These are phyloP conservation scores for Spea hammondii DNA, from an alignment of 2,797 vertebrate genomes.

Conservation along the genomic window DNA sequence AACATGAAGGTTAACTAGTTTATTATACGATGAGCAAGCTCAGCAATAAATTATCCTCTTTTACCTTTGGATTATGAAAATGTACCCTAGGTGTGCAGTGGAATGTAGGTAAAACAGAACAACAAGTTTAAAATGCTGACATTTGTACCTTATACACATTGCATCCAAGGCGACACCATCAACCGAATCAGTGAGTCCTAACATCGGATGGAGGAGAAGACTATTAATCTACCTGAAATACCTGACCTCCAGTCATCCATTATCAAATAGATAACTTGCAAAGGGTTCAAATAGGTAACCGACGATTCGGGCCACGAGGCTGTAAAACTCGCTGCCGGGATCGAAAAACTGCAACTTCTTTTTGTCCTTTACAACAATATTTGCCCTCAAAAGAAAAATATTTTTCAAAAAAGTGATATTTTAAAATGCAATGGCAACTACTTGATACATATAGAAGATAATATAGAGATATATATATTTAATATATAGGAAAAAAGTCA, in stretches of 20 bases:
- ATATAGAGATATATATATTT: too few species aligned
- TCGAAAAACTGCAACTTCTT: too few species aligned
- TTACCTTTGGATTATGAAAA: slow-evolving; percentile 50
- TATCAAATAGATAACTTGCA: slow-evolving; percentile 73
- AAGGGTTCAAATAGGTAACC: slow-evolving; percentile 36
- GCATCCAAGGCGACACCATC: slow-evolving; percentile 60
- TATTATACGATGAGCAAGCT: neutral
- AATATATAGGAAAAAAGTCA: too few species aligned
- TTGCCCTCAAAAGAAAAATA: too few species aligned
- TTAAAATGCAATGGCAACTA: too few species aligned
- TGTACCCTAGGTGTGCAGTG: slow-evolving; percentile 51
- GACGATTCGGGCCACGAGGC: neutral
- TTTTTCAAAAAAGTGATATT: too few species aligned
- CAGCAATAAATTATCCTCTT: slow-evolving; percentile 7
- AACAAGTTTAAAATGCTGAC: slow-evolving; percentile 60
- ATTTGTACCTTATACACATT: slow-evolving; percentile 73
- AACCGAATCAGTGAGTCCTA: slow-evolving; percentile 59
- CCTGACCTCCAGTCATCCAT: slow-evolving; percentile 68
- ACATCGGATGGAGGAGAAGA: slow-evolving; percentile 62
- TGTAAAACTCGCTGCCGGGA: neutral
- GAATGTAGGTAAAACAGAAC: slow-evolving; percentile 60
- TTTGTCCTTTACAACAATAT: too few species aligned
- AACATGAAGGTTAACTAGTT: too few species aligned
- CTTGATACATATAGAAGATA: too few species aligned
- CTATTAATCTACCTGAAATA: slow-evolving; percentile 83